phyloP scores from a whole-genome alignment of 2,113 vertebrate species.

The Neomonachus schauinslandi region DNA sequence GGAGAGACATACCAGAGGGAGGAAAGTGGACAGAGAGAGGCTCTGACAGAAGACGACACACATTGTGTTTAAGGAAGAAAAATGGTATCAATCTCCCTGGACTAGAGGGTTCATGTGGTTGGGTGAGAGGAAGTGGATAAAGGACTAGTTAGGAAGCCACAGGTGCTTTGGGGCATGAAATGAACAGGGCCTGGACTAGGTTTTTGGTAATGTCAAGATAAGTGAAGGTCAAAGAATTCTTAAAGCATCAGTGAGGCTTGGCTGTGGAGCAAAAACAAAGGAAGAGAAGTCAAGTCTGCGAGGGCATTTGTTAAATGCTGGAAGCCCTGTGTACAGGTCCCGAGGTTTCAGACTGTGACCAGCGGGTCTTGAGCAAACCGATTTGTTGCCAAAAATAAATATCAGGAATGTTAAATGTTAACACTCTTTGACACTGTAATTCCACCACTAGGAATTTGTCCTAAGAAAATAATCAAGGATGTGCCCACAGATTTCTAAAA shows the following conservation, averaged over 20 bases:
- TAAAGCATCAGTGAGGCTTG: neutral
- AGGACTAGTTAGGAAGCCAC: neutral
- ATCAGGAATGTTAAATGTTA: neutral
- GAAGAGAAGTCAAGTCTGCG: neutral
- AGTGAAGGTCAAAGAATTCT: neutral
- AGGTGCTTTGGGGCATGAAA: neutral
- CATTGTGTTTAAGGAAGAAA: neutral
- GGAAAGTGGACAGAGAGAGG: neutral
- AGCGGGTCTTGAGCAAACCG: neutral
- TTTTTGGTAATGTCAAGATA: neutral
- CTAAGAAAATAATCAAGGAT: neutral
- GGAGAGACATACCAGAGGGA: neutral
- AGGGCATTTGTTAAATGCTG: neutral
- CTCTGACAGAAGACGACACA: neutral
- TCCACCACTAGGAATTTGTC: neutral
- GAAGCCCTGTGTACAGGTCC: neutral
- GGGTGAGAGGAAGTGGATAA: neutral
- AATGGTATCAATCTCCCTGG: neutral
- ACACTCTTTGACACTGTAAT: neutral
- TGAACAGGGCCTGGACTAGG: neutral
- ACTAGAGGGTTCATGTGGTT: neutral
- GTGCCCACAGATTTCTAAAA: conserved; percentile 14
- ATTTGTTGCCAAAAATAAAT: neutral
- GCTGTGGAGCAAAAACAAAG: neutral
- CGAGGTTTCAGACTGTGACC: neutral